These are phyloP conservation scores for Volucella inanis DNA, from an alignment of 2,888 invertebrate species.

Conservation along the genomic window DNA sequence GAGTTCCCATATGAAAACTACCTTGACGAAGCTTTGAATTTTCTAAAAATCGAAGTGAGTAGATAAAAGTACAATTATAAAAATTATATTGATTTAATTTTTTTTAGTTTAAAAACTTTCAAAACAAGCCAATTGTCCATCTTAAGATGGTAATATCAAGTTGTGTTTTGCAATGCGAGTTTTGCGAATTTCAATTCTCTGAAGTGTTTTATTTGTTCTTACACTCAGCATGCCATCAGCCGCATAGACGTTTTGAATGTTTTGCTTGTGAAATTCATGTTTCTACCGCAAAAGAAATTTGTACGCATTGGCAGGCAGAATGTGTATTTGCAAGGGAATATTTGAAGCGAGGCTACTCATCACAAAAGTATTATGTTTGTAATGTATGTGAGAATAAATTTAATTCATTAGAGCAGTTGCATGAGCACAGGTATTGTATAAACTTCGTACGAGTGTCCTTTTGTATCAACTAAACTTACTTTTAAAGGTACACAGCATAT, in stretches of 20 bases:
- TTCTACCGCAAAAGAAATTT: conserved; percentile 84
- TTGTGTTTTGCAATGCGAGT: conserved; percentile 85
- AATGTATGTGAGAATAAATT: conserved; percentile 82
- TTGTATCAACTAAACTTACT: neutral
- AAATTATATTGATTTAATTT: neutral
- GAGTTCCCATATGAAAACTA: conserved; percentile 77
- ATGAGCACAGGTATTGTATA: conserved; percentile 81
- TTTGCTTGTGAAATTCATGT: conserved; percentile 82
- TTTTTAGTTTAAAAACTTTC: conserved; percentile 55
- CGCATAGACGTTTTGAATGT: conserved; percentile 80
- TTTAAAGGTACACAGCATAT: conserved; percentile 78
- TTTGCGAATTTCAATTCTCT: conserved; percentile 85
- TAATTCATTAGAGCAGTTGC: conserved; percentile 79
- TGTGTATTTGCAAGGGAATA: conserved; percentile 81
- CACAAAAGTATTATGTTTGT: conserved; percentile 80
- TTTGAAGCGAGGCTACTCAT: conserved; percentile 77
- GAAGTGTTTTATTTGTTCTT: conserved; percentile 83
- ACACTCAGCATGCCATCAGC: conserved; percentile 80
- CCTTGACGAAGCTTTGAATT: conserved; percentile 76
- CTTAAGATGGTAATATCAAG: conserved; percentile 79
- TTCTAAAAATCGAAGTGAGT: conserved; percentile 75
- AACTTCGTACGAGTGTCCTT: neutral
- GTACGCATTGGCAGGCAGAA: conserved; percentile 85
- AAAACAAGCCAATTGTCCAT: conserved; percentile 73
- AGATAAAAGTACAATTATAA: neutral